Evolutionary conservation across 30 jellyfish, hydroid and myxozoan species (phyloP), one percentile per base, ranked within the genome.

Genomic region (Aurelia coerulea): DNA sequence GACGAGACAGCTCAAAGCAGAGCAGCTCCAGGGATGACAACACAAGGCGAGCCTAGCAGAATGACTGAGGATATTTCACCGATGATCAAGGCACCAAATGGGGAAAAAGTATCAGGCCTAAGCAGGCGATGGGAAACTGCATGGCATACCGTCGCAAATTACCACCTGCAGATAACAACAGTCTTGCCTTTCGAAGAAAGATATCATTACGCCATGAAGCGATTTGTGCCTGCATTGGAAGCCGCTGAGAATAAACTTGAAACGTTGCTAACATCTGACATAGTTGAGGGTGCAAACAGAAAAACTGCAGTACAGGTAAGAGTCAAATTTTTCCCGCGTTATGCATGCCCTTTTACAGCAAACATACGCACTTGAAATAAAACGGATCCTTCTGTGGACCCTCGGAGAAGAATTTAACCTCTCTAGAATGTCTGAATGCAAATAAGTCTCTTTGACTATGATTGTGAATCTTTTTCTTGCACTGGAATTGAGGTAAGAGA

Each of bases 121-220:
- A 78, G 83, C 4, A 32, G 60, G n/a, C 89, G 89, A 70, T 92
- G 97, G 97, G 42, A 82, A 15, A 78, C 68, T 19, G 92, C 87
- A 14, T 87, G 85, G 80, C 76, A 65, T 59, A 69, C 77, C 1
- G 96, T 90, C 10, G 80, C 90, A 8, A 78, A 88, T 34, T 88
- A 87, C 87, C 86, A 93, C 68, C 64, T 79, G 15, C 96, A 93
- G 60, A 87, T 93, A 54, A 87, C 98, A 42, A 73, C 92, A 0
- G 93, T 88, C 41, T 78, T 93, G 16, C 98, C 98, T 29, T 74
- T 83, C 54, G 98, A 93, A 73, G 98, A 88, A 80, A 93, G 93
- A 58, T 89, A 93, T 56, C 97, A 93, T 65, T 88, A 81, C 74
- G 74, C 94, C 1, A 50, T 80, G 65, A 39, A 82, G 88, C 77